Percentiles rank a stretch among this genome's conserved stretches.
phyloP scores from a whole-genome alignment of 2,888 invertebrate species.

The Melinopterus prodromus region DNA sequence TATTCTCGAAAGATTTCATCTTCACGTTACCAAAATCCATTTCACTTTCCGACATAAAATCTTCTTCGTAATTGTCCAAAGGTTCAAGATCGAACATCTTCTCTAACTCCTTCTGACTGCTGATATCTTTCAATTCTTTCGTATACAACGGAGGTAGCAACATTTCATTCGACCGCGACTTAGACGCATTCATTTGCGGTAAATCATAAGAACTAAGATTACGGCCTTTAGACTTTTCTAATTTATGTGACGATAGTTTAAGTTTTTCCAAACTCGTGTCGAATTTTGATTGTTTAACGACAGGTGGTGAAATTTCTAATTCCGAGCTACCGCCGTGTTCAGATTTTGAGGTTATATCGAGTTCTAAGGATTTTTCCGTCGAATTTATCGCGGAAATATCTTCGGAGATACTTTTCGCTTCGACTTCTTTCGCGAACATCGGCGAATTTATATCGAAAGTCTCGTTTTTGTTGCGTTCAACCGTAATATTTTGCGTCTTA shows the following conservation, averaged over 20 bases:
- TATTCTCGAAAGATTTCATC: neutral
- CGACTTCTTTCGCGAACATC: constrained; percentile 26
- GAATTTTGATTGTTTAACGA: constrained; percentile 41
- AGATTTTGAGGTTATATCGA: neutral
- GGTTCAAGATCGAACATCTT: constrained; percentile 51
- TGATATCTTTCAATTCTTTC: constrained; percentile 56
- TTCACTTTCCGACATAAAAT: constrained; percentile 54
- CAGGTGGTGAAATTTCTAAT: constrained; percentile 42
- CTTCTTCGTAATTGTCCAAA: constrained; percentile 56
- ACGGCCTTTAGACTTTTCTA: constrained; percentile 53
- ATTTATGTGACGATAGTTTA: constrained; percentile 46
- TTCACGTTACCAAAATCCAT: constrained; percentile 37
- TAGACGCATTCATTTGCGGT: constrained; percentile 53
- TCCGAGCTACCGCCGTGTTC: neutral
- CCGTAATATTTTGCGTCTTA: neutral
- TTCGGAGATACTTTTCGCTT: constrained; percentile 21
- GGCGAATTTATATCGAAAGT: constrained; percentile 47
- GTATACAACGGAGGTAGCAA: constrained; percentile 56
- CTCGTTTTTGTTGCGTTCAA: constrained; percentile 37
- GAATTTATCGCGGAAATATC: neutral
- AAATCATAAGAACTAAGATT: constrained; percentile 54
- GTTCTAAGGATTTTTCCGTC: neutral
- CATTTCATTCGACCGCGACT: constrained; percentile 50
- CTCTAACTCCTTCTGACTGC: constrained; percentile 52
- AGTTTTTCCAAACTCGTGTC: constrained; percentile 39